Evolutionary conservation across 2,113 vertebrate genomes (phyloP), one percentile per base, ranked within the genome.

Genomic region (Danionella cerebrum): DNA sequence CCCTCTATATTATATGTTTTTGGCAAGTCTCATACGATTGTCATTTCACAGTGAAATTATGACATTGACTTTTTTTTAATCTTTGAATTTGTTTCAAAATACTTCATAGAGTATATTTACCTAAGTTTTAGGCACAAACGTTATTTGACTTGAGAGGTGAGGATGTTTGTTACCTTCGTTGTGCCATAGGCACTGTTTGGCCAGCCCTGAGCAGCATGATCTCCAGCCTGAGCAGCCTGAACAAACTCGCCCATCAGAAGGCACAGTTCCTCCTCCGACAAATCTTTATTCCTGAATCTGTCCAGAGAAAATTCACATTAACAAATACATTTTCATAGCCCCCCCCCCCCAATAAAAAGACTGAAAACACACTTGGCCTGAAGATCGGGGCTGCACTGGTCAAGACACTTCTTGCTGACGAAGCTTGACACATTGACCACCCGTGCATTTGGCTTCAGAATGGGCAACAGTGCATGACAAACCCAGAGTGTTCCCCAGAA

Each of bases 401-500:
- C 57, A 24, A 82, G 81, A 1, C 72, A 64, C n/a, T 29, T 47
- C 53, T 76, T 74, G 66, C 79, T 81, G 59, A 70, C 70, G 7
- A 81, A 74, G 38, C 79, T 82, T 60, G 81, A 83, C 10, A 83
- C 41, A 44, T 73, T 82, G 47, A 76, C 78, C 51, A 83, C 81
- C 1, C 81, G 76, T 1, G 73, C 80, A 3, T 50, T 62, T 21
- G 76, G 70, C 5, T 68, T 52, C 25, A 83, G 65, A 47, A 82
- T 55, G 1, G 79, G 78, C 6, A 82, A n/a, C 4, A 83, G 78
- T 2, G 70, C 78, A 36, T 35, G 59, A 19, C 71, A 73, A 25
- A 71, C 76, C 53, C 72, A 69, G 72, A 82, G 57, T 0, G 76
- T 83, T 45, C 75, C 80, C 74, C 76, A 80, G 13, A 80, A 82